A percentile compares a stretch with the other conserved stretches of the same genome.
Evolutionary conservation across 64 coral and sea anemone genomes (phyloP).

Genomic region (Stichodactyla helianthus): DNA sequence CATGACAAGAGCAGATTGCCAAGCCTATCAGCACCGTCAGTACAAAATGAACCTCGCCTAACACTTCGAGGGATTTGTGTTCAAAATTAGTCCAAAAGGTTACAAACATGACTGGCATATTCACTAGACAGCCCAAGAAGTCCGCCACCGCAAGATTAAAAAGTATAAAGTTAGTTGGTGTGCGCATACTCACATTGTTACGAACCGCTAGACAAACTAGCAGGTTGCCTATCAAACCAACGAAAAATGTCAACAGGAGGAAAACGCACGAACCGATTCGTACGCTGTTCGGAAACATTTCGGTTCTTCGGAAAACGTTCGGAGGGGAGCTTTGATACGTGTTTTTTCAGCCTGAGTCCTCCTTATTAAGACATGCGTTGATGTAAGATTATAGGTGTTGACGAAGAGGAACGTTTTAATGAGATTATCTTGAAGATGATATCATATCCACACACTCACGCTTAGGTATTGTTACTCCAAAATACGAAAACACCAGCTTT

Average conservation of each 20-base stretch:
- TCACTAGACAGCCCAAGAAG: conserved; percentile 30
- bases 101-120: conserved; percentile 37
- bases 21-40: conserved; percentile 28
- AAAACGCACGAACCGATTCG: not conserved
- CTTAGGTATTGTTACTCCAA: no score
- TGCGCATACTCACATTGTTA: conserved; percentile 3
- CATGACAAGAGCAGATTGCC: conserved; percentile 29
- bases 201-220: conserved; percentile 35
- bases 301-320: not conserved
- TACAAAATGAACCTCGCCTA: conserved; percentile 32
- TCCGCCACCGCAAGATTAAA: conserved; percentile 38
- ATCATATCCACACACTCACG: no score
- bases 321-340: not conserved
- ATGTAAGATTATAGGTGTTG: no score
- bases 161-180: conserved; percentile 33
- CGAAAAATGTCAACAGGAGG: not conserved
- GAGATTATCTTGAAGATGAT: no score
- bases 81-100: conserved; percentile 13
- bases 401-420: no score
- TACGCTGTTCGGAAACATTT: conserved; percentile 1
- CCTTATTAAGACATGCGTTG: no score
- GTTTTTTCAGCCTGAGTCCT: no score
- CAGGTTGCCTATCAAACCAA: conserved; percentile 32
- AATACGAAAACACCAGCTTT: no score
- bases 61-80: not conserved